These are phyloP conservation scores for Eulithis prunata DNA, from an alignment of 2,888 invertebrate genomes.

Conservation along the genomic window DNA sequence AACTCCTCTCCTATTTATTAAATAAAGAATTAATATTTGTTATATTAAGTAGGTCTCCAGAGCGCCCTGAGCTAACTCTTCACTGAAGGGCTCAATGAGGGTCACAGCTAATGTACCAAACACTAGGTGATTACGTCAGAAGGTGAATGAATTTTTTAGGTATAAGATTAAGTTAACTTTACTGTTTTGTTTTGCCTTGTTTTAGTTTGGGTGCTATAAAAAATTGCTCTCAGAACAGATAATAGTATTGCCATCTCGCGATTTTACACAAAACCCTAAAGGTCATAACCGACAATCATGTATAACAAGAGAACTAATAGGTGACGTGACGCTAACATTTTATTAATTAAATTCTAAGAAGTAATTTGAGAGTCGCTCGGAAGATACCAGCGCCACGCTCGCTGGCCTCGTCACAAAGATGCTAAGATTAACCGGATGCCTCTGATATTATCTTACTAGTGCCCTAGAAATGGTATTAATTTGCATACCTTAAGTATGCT, in stretches of 20 bases:
- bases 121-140: conserved; percentile 7
- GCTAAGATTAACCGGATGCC: conserved; percentile 60
- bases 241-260: not conserved
- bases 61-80: conserved; percentile 33
- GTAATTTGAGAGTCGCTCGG: conserved; percentile 53
- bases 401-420: conserved; percentile 56
- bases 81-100: conserved; percentile 19
- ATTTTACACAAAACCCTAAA: too few species aligned
- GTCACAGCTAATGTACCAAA: conserved; percentile 34
- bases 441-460: conserved; percentile 65
- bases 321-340: conserved; percentile 27
- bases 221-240: too few species aligned
- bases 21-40: conserved; percentile 48
- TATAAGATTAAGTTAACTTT: too few species aligned
- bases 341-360: conserved; percentile 60
- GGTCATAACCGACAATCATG: too few species aligned
- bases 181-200: too few species aligned
- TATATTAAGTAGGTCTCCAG: conserved; percentile 34
- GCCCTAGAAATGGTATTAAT: conserved; percentile 69
- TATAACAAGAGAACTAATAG: too few species aligned
- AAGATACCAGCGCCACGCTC: conserved; percentile 45
- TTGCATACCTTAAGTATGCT: conserved; percentile 62
- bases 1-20: conserved; percentile 61
- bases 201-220: too few species aligned
- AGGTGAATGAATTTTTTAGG: conserved; percentile 1